Conservation (phyloP, 1,140 invertebrate species). For the Zaprionus camerounensis region DNA sequence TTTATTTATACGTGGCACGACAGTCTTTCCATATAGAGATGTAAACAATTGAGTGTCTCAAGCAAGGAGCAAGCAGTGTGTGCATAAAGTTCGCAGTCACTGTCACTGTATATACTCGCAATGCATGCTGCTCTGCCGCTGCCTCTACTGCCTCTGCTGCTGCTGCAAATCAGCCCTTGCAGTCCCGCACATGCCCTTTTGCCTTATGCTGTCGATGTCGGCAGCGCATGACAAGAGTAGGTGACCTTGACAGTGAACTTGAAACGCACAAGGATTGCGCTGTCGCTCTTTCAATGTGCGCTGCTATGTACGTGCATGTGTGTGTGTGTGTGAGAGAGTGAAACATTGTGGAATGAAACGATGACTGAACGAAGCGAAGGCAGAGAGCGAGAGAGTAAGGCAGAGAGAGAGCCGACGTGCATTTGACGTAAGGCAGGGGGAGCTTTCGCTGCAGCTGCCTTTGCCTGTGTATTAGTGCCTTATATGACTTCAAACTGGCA, state of each 20-base stretch:
- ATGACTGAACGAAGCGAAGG: conserved; percentile 23
- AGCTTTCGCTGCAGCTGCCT: conserved; percentile 37
- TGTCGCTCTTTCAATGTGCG: conserved; percentile 26
- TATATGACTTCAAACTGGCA: conserved; percentile 28
- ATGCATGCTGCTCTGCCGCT: not conserved
- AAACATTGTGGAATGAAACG: conserved; percentile 38
- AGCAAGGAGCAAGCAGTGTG: conserved; percentile 2
- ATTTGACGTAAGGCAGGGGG: conserved; percentile 7
- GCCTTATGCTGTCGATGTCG: conserved; percentile 20
- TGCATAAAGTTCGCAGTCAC: not conserved
- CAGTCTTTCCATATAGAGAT: not conserved
- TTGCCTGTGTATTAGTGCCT: conserved; percentile 30
- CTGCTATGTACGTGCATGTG: not conserved
- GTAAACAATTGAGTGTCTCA: not conserved
- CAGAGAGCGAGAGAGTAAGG: conserved; percentile 6
- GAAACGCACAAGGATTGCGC: conserved; percentile 81
- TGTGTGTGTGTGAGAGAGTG: conserved; percentile 21
- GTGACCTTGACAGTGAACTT: conserved; percentile 85
- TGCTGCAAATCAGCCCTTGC: conserved; percentile 39
- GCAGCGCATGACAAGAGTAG: conserved; percentile 77
- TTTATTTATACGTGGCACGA: not conserved
- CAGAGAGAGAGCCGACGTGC: not conserved
- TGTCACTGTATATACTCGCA: conserved; percentile 28
- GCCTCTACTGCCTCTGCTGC: not conserved
- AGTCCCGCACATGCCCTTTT: conserved; percentile 19